Base-by-base conservation (phyloP, 1,140 invertebrate species). In the Hypothenemus hampei region DNA sequence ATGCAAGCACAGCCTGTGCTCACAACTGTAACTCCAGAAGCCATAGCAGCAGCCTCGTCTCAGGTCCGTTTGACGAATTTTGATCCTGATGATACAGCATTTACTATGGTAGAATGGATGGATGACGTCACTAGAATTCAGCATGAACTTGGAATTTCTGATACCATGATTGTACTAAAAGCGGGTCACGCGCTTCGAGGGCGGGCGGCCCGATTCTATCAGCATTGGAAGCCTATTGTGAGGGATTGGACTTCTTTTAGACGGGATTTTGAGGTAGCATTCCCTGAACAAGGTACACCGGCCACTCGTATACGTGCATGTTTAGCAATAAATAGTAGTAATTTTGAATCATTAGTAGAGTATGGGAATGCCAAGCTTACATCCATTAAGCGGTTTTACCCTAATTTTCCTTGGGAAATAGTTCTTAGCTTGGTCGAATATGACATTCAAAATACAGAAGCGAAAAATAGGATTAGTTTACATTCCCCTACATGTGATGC, bases 121-220 rank as follows among this genome's bases (percentile, higher is more conserved):
- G 51, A 46, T 35, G 33, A 54, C 11, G 41, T 54, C 16, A 54
- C 19, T 19, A 8, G 41, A 50, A 57, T 57, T 37, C 47, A 52
- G 52, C 26, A 44, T 2, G 55, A 57, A 26, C 19, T 57, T 33
- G 39, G 35, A 37, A 57, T 52, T 1, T 51, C 55, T 11, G 47
- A 57, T 16, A 57, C 37, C 1, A 6, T 57, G 24, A 57, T 45
- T 44, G 55, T 57, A 2, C 33, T 57, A 15, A 57, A 57, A 37
- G 55, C 48, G 33, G 47, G 55, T 21, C 15, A 52, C 33, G 47
- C 48, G 4, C 24, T 57, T 3, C 36, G 48, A 23, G 47, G 55
- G 44, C 44, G 55, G 4, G 46, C 46, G 10, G 46, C 46, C 8
- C 46, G 33, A n/a, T 49, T 49, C 37, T 49, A 49, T 49, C 46